These are phyloP conservation scores for Phalera bucephala DNA, from an alignment of 2,888 invertebrate species.

Conservation along the genomic window DNA sequence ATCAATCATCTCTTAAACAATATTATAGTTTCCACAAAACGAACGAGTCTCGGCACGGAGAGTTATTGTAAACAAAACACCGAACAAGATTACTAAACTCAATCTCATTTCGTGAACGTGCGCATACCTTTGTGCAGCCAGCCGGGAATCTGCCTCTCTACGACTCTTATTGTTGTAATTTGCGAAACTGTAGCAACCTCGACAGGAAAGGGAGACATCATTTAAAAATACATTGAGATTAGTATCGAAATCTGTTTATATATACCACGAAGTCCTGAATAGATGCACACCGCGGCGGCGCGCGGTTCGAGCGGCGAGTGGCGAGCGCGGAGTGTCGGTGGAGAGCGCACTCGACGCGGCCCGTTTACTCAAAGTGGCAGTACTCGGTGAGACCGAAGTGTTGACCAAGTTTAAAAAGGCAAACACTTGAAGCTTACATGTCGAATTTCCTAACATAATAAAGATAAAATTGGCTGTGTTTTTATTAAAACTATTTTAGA, in stretches of 20 bases:
- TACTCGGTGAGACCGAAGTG: not conserved
- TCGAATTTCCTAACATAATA: too few species aligned
- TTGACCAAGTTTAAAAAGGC: too few species aligned
- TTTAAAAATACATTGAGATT: slow-evolving; percentile 9
- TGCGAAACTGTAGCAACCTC: slow-evolving; percentile 18
- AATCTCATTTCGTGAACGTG: slow-evolving; percentile 6
- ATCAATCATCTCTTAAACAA: too few species aligned
- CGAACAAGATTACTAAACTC: too few species aligned
- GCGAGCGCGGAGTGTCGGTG: not conserved
- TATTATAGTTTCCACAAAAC: too few species aligned
- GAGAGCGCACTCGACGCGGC: not conserved
- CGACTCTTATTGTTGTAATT: slow-evolving; percentile 21
- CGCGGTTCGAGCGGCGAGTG: too few species aligned
- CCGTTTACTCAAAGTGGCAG: not conserved
- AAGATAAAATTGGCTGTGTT: too few species aligned
- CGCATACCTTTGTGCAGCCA: not conserved
- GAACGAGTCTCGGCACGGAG: too few species aligned
- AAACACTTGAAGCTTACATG: not conserved
- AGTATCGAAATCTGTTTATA: slow-evolving; percentile 17
- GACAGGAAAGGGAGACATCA: slow-evolving; percentile 12
- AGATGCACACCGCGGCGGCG: not conserved
- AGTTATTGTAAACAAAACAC: too few species aligned
- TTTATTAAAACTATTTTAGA: too few species aligned
- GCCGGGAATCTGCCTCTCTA: slow-evolving; percentile 16
- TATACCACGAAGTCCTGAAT: not conserved